These are phyloP conservation scores for Drosophila dunni DNA, from an alignment of 1,140 invertebrate genomes.

Conservation along the genomic window DNA sequence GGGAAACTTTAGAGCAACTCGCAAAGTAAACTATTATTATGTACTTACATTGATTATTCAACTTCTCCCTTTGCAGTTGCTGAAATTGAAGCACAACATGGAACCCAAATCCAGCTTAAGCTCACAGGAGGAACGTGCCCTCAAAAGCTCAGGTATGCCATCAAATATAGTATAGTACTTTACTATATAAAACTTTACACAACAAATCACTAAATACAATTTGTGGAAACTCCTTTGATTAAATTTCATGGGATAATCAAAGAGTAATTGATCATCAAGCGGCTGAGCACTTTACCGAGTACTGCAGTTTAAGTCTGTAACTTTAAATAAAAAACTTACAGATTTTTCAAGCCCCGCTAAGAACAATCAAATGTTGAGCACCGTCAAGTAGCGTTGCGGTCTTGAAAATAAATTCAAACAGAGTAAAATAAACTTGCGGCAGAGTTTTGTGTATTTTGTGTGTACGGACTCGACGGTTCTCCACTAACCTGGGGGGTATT, in stretches of 20 bases:
- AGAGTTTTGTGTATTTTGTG: constrained; percentile 10
- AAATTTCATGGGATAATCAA: too few species aligned
- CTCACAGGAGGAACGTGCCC: constrained; percentile 70
- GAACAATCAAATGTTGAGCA: constrained; percentile 40
- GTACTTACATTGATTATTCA: constrained; percentile 79
- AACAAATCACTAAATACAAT: background rate
- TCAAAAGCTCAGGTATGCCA: constrained; percentile 76
- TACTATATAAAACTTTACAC: constrained; percentile 35
- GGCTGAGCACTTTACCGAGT: too few species aligned
- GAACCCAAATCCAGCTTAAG: constrained; percentile 74
- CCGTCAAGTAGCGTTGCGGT: constrained; percentile 2
- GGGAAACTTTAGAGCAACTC: constrained; percentile 19
- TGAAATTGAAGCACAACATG: constrained; percentile 57
- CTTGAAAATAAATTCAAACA: constrained; percentile 48
- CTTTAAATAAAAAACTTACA: background rate
- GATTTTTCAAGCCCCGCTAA: background rate
- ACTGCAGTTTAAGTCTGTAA: too few species aligned
- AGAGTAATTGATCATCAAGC: too few species aligned
- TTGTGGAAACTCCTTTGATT: constrained; percentile 4
- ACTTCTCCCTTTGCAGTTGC: constrained; percentile 51
- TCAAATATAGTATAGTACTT: constrained; percentile 9
- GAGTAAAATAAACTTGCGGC: constrained; percentile 45
- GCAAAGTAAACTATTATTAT: constrained; percentile 74
- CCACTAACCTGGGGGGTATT: constrained; percentile 43
- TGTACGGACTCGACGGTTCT: constrained; percentile 6